Evolutionary conservation across 2,113 vertebrate species (phyloP).

Genomic region (Heterotis niloticus): DNA sequence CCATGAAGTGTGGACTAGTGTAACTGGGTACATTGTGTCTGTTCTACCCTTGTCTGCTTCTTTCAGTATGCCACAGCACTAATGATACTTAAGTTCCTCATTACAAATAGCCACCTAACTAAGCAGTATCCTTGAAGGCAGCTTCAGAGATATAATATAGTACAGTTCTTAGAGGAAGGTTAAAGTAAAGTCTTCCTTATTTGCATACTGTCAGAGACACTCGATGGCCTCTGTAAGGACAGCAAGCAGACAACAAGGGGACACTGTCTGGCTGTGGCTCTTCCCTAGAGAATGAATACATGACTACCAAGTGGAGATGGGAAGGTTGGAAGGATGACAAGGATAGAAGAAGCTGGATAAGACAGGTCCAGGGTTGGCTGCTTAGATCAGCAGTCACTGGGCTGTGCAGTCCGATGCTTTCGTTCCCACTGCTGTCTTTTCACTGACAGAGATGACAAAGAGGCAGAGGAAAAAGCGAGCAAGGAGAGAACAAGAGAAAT

Average conservation of each 20-base stretch:
- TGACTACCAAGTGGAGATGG: no score
- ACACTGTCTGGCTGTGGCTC: neutral
- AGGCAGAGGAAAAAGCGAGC: neutral
- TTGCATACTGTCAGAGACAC: no score
- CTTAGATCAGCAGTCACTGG: neutral
- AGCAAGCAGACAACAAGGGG: neutral
- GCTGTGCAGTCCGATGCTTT: neutral
- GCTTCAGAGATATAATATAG: neutral
- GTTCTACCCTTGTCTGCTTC: neutral
- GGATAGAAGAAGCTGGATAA: slow-evolving; percentile 31
- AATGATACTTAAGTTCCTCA: neutral
- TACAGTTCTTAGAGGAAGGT: no score
- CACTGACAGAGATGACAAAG: neutral
- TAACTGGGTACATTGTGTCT: neutral
- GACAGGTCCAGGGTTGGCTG: slow-evolving; percentile 4
- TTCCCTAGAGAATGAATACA: slow-evolving; percentile 6
- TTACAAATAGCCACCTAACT: neutral
- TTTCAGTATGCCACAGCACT: neutral
- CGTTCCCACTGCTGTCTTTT: slow-evolving; percentile 27
- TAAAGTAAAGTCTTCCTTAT: no score
- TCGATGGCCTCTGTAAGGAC: neutral
- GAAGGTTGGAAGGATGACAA: no score
- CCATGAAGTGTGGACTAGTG: no score
- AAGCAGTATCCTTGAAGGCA: neutral
- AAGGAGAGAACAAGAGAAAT: neutral